Evolutionary conservation across 2,113 vertebrate genomes (phyloP), one percentile per base, ranked within the genome.

Genomic region (Gila orcuttii): DNA sequence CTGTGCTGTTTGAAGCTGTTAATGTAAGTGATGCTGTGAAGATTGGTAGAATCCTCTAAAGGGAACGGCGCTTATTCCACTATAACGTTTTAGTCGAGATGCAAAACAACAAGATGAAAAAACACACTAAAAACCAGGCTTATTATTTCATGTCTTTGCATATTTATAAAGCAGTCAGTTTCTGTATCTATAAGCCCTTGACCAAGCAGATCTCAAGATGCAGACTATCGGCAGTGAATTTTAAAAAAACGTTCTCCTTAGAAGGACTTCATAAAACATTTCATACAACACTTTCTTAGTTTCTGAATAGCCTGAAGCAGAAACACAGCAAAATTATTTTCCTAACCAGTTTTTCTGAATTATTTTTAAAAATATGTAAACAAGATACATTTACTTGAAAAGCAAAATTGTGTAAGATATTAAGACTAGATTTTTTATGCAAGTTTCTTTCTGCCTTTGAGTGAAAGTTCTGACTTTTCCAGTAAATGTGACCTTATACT

Each of bases 151-250:
- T 47, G 55, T 9, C 33, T 79, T 79, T n/a, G 21, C 55, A n/a
- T 80, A 64, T 62, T 80, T 45, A 62, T 62, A 74, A 74, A 74
- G 42, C 11, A 74, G 39, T 74, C 39, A 42, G 71, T 74, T 74
- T 47, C 71, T 74, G 42, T 47, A 74, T 74, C 42, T 47, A 8
- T 80, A 80, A 75, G 47, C 39, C 66, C 55, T 71, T 75, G 78
- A 76, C 52, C 66, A 68, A 81, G 82, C 82, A 80, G 74, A 85
- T 85, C 59, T 31, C 23, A 79, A 62, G 59, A 59, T 59, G 11
- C 23, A 80, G 57, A 45, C 31, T 79, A 1, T 77, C 55, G 12
- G 12, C 50, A 21, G 28, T 13, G 7, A 42, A 31, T 60, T 79
- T 57, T 60, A 23, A 15, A 79, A 31, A 79, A 79, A 19, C 13